A percentile compares a stretch with the other conserved stretches of the same genome.
phyloP scores from a whole-genome alignment of 2,888 invertebrate genomes.

The Exocentrus adspersus region DNA sequence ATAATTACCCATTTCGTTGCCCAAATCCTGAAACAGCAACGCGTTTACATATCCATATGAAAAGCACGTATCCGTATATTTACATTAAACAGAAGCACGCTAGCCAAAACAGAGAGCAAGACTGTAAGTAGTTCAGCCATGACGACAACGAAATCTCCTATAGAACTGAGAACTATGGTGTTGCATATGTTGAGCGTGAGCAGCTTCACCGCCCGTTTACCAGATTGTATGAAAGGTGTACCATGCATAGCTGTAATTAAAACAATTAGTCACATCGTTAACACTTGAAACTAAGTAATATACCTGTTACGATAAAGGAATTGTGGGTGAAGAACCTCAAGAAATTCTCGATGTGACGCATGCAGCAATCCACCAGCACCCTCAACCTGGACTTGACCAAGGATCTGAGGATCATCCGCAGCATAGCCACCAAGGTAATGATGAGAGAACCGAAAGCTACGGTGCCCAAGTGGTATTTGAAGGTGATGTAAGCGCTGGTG shows the following conservation, averaged over 20 bases:
- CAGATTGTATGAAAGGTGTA: slow-evolving; percentile 45
- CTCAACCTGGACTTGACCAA: slow-evolving; percentile 32
- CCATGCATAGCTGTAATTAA: slow-evolving; percentile 45
- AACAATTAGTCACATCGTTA: not conserved
- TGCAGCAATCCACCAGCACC: slow-evolving; percentile 24
- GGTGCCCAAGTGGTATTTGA: slow-evolving; percentile 45
- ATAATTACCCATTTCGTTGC: too few species aligned
- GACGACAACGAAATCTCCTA: slow-evolving; percentile 46
- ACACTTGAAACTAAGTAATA: not conserved
- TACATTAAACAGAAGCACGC: too few species aligned
- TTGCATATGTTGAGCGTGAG: slow-evolving; percentile 41
- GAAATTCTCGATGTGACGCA: slow-evolving; percentile 30
- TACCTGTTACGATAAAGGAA: slow-evolving; percentile 49
- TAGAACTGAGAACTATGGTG: slow-evolving; percentile 43
- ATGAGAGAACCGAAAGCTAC: slow-evolving; percentile 45
- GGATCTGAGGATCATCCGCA: slow-evolving; percentile 28
- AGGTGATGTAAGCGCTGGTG: slow-evolving; percentile 30
- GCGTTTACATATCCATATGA: too few species aligned
- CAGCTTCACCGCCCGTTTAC: slow-evolving; percentile 45
- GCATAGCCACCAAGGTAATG: slow-evolving; percentile 39
- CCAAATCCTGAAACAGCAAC: too few species aligned
- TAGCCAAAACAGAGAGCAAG: slow-evolving; percentile 15
- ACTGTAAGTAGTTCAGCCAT: slow-evolving; percentile 40
- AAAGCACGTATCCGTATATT: too few species aligned
- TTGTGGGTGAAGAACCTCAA: slow-evolving; percentile 47